These are phyloP conservation scores for Drosophila triauraria DNA, from an alignment of 1,140 invertebrate genomes.

Conservation along the genomic window DNA sequence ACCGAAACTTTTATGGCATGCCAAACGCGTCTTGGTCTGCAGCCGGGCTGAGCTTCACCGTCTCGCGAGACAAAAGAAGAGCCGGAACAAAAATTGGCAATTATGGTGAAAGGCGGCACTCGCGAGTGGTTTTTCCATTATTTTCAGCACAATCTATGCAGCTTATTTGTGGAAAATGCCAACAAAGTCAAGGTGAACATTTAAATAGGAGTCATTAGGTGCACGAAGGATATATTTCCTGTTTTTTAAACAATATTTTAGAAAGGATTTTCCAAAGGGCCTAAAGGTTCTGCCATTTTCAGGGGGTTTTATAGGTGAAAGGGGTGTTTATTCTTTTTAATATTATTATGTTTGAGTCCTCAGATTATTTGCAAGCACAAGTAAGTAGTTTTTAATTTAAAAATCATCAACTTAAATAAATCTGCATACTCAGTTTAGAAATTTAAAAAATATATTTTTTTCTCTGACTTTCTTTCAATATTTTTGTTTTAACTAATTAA, in stretches of 20 bases:
- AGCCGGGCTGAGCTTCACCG: neutral
- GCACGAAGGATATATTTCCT: neutral
- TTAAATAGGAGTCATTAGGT: neutral
- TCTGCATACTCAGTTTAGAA: too few relatives aligned
- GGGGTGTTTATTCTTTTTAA: too few relatives aligned
- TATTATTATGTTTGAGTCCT: too few relatives aligned
- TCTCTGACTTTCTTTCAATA: too few relatives aligned
- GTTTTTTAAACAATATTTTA: neutral
- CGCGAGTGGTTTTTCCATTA: slow-evolving; percentile 2
- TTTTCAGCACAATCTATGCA: neutral
- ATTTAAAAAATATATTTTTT: too few relatives aligned
- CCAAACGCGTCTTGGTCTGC: slow-evolving; percentile 12
- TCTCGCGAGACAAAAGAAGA: slow-evolving; percentile 13
- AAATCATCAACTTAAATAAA: too few relatives aligned
- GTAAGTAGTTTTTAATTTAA: too few relatives aligned
- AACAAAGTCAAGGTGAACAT: too few relatives aligned
- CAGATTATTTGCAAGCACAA: too few relatives aligned
- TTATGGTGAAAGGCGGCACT: slow-evolving; percentile 29
- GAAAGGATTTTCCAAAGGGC: neutral
- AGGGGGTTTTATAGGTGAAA: neutral
- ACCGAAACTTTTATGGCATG: slow-evolving; percentile 85
- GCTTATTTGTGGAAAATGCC: neutral
- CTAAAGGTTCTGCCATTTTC: neutral
- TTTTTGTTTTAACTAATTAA: too few relatives aligned
- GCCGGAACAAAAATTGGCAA: slow-evolving; percentile 22